Base-by-base conservation (phyloP, 2,797 vertebrate genomes). In the Menidia menidia region DNA sequence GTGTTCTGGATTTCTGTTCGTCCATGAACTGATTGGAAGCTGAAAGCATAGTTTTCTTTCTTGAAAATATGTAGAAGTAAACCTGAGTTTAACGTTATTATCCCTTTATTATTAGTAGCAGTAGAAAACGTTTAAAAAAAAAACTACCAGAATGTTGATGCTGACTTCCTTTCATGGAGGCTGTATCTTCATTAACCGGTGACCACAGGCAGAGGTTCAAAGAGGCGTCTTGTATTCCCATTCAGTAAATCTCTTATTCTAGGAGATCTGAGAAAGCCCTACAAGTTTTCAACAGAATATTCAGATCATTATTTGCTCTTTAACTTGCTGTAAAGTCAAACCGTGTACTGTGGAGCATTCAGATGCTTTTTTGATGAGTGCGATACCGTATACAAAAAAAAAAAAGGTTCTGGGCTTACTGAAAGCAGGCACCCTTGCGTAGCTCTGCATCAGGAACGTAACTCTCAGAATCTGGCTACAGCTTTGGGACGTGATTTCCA, bases 1-100 rank as follows among this genome's bases (percentile, higher is more conserved):
- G 58, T 33, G 2, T 32, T 60, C 47, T 61, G 7, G 5, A 65
- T 58, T 73, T 72, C 14, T 48, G 4, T 57, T 78, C 6, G 50
- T 61, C 6, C 9, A 11, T 53, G 2, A 31, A 63, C 41, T 45
- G 33, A 64, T 7, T 35, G 39, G 30, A 60, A 18, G 1, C 10
- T 63, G 33, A 56, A 62, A 69, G 69, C 47, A 64, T 42, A 53
- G 15, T 51, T 4, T 8, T 58, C 35, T 13, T 64, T 68, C 15
- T 43, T 31, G 7, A 51, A 55, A 44, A 19, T 44, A 33, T 64
- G 51, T 52, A 2, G 13, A 60, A 10, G 4, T 47, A 31, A 32
- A 45, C 19, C 25, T 51, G n/a, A 16, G 25, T 15, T 44, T 31
- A 60, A 19, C 25, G 30, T 59, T 16, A 31, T 60, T 48, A 19